Conservation (phyloP, 2,888 invertebrate genomes). For the Mactromeris polynyma region DNA sequence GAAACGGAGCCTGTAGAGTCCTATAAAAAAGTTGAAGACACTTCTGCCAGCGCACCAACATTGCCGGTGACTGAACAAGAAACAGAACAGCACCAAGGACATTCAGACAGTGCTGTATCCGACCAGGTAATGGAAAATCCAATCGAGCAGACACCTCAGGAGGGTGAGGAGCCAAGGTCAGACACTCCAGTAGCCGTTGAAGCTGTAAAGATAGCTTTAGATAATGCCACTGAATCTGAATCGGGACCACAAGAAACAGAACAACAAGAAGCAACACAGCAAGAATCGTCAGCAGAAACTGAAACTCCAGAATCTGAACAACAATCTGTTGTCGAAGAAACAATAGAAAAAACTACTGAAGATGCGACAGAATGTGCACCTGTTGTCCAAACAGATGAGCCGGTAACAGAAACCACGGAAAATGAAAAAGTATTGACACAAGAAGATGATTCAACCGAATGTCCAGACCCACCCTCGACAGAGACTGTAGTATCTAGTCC, state of each 20-base stretch:
- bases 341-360: conserved; percentile 8
- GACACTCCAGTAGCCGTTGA: conserved; percentile 47
- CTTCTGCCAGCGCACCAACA: conserved; percentile 39
- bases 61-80: conserved; percentile 35
- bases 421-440: too few species aligned
- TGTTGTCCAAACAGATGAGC: background rate
- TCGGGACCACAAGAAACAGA: background rate
- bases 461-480: background rate
- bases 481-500: conserved; percentile 5
- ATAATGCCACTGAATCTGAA: conserved; percentile 27
- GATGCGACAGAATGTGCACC: background rate
- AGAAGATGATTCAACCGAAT: background rate
- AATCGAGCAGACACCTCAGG: conserved; percentile 43
- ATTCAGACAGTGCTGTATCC: conserved; percentile 52
- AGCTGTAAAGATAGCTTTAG: conserved; percentile 49
- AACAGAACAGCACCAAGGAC: conserved; percentile 32
- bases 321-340: conserved; percentile 9
- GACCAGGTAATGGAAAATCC: conserved; percentile 30
- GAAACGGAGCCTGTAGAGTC: conserved; percentile 24
- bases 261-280: background rate
- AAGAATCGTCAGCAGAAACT: background rate
- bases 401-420: background rate
- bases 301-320: background rate
- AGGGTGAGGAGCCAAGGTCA: conserved; percentile 38
- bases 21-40: conserved; percentile 33